A percentile compares a stretch with the other conserved stretches of the same genome.
Evolutionary conservation across 2,888 invertebrate genomes (phyloP).

Genomic region (Drosophila borealis): DNA sequence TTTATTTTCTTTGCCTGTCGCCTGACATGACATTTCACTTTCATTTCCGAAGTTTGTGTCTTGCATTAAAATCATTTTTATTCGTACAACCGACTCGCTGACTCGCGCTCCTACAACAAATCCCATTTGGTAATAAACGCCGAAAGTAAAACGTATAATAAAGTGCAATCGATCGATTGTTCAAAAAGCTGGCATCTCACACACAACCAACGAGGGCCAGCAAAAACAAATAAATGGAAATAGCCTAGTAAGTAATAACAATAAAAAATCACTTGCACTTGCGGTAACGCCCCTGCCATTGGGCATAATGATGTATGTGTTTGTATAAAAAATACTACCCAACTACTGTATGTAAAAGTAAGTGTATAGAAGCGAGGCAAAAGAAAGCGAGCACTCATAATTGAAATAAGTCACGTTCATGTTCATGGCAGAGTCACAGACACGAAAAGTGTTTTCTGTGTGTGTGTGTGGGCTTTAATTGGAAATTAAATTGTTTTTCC

Average conservation of each 20-base stretch:
- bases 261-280: conserved; percentile 49
- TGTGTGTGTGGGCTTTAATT: conserved; percentile 22
- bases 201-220: neutral
- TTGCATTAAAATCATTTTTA: conserved; percentile 71
- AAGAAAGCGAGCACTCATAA: conserved; percentile 66
- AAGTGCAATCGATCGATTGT: conserved; percentile 58
- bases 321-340: conserved; percentile 1
- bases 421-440: conserved; percentile 44
- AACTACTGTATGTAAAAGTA: conserved; percentile 7
- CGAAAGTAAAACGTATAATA: conserved; percentile 45
- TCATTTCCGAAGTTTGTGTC: conserved; percentile 79
- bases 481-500: conserved; percentile 25
- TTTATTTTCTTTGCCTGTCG: conserved; percentile 50
- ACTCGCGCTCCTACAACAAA: conserved; percentile 1
- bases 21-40: conserved; percentile 78
- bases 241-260: conserved; percentile 27
- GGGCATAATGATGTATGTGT: conserved; percentile 4
- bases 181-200: conserved; percentile 16
- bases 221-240: conserved; percentile 2
- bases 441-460: conserved; percentile 13
- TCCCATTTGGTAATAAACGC: conserved; percentile 31
- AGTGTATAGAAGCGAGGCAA: conserved; percentile 28
- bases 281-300: conserved; percentile 18
- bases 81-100: conserved; percentile 27
- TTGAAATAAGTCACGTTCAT: conserved; percentile 70